Evolutionary conservation across 2,888 invertebrate genomes (phyloP), one percentile per base, ranked within the genome.

Genomic region (Drosophila merina): DNA sequence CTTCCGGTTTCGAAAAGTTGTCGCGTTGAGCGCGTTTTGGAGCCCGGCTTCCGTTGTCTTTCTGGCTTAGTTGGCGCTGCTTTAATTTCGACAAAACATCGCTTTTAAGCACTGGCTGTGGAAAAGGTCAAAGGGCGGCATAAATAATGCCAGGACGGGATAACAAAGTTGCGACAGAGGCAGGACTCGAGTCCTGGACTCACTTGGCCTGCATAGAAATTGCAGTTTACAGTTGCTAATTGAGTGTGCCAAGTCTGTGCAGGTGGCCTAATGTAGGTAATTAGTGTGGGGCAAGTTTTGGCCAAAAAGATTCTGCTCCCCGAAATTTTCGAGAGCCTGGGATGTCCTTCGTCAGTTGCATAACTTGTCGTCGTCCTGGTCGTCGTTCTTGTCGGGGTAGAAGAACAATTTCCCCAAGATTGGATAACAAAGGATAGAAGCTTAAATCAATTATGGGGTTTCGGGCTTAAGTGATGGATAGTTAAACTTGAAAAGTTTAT

Each of bases 251-350:
- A 33, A 76, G 63, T 72, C 83, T 86, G 85, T 84, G 85, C 87
- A 84, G 81, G 76, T 82, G 76, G 71, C 69, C 66, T 82, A 80
- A 82, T 80, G 82, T 81, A 73, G 81, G 81, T 82, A 82, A 82
- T 82, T 82, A 82, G 81, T 72, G 78, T 54, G 33, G 51, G 59
- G 59, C 56, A 72, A 75, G 58, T 77, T 42, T 14, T 74, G 72
- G 47, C 59, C 71, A 50, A 75, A 76, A 72, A 73, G 51, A 47
- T 67, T 49, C n/a, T 40, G 9, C 30, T 4, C 47, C 20, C 20
- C 1, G 20, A 20, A 20, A 20, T 20, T 20, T 20, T 20, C 20
- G 20, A 12, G 9, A 38, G 40, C 38, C 26, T 5, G 10, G 44
- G 10, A 28, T 12, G 14, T 60, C 68, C 70, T 73, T 66, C 77